A percentile compares a stretch with the other conserved stretches of the same genome.
Conservation (phyloP, 1,140 invertebrate genomes). For the Leptopilina boulardi region DNA sequence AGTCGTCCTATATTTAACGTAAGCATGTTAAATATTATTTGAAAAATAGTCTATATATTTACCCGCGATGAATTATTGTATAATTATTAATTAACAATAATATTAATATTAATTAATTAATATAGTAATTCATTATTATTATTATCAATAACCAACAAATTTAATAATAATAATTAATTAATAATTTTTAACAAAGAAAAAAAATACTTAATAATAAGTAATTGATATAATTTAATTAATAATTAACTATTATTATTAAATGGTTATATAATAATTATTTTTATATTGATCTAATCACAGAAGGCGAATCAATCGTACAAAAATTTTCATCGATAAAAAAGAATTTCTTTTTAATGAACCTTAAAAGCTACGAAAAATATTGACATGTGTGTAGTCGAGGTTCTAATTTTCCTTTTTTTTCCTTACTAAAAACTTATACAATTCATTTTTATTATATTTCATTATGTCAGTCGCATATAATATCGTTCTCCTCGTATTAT, state of each 20-base stretch:
- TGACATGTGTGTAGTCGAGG: constrained; percentile 3
- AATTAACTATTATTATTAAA: no score
- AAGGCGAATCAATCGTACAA: constrained; percentile 43
- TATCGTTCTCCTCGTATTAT: constrained; percentile 27
- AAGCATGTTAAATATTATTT: constrained; percentile 24
- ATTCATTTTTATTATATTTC: constrained; percentile 5
- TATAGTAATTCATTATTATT: no score
- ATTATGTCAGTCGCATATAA: constrained; percentile 29
- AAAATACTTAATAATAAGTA: no score
- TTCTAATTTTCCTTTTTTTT: background rate
- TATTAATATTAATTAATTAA: no score
- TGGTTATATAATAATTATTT: background rate
- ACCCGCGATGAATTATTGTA: constrained; percentile 8
- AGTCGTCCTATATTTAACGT: constrained; percentile 29
- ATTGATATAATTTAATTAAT: no score
- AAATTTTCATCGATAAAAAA: background rate
- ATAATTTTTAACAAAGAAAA: no score
- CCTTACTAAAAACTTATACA: constrained; percentile 2
- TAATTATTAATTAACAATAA: no score
- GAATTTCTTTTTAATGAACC: background rate
- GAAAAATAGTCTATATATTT: constrained; percentile 23
- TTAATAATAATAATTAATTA: no score
- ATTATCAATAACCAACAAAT: no score
- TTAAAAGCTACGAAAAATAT: background rate
- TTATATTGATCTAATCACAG: constrained; percentile 53